phyloP scores from a whole-genome alignment of 2,888 invertebrate species.

The Drosophila limbata region DNA sequence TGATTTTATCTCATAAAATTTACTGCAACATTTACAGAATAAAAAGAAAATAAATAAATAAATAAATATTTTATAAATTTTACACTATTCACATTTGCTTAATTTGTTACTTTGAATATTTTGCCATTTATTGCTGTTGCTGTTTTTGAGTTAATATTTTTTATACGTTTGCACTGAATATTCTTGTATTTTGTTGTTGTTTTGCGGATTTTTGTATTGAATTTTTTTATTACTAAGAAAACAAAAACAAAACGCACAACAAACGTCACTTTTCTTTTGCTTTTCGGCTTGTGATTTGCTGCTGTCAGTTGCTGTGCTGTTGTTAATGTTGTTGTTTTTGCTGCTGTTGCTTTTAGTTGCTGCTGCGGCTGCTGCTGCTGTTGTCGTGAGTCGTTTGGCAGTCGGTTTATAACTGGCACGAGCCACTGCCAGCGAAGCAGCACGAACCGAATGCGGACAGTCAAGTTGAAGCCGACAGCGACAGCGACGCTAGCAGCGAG shows the following conservation, averaged over 20 bases:
- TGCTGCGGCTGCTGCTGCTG: slow-evolving; percentile 48
- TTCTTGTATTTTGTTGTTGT: slow-evolving; percentile 25
- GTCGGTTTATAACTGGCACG: slow-evolving; percentile 85
- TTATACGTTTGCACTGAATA: slow-evolving; percentile 38
- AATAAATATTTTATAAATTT: slow-evolving; percentile 1
- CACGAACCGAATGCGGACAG: slow-evolving; percentile 68
- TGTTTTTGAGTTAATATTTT: slow-evolving; percentile 48
- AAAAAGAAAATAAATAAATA: neutral
- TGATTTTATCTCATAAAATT: neutral
- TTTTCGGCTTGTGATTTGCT: slow-evolving; percentile 56
- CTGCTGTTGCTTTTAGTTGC: slow-evolving; percentile 36
- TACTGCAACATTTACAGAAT: neutral
- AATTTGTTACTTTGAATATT: slow-evolving; percentile 19
- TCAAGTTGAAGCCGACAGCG: slow-evolving; percentile 42
- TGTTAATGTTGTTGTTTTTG: slow-evolving; percentile 44
- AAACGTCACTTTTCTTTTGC: slow-evolving; percentile 65
- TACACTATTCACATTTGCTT: slow-evolving; percentile 8
- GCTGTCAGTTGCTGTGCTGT: slow-evolving; percentile 31
- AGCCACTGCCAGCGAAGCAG: slow-evolving; percentile 79
- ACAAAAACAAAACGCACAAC: slow-evolving; percentile 53
- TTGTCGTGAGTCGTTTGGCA: slow-evolving; percentile 82
- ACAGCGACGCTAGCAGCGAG: slow-evolving; percentile 71
- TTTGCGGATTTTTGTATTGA: slow-evolving; percentile 11
- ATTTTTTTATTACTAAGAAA: slow-evolving; percentile 32
- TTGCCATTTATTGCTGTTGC: slow-evolving; percentile 48